Evolutionary conservation across 2,888 invertebrate genomes (phyloP).

Genomic region (Morpho achilles): DNA sequence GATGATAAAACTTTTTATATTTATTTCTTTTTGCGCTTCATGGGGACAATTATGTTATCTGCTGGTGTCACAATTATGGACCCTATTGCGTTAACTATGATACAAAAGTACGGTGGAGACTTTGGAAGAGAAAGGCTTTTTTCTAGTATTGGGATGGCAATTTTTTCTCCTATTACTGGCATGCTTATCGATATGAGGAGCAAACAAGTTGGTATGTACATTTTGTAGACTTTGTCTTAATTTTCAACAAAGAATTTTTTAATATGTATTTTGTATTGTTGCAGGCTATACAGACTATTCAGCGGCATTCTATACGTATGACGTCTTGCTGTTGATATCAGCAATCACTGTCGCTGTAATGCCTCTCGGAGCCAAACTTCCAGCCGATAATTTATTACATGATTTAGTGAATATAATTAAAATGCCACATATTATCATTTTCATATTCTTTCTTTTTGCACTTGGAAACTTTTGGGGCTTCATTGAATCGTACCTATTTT

Average conservation of each 20-base stretch:
- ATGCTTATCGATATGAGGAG: conserved; percentile 86
- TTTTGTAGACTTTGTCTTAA: conserved; percentile 61
- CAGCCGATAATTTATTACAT: conserved; percentile 87
- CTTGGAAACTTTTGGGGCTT: conserved; percentile 94
- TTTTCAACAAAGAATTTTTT: conserved; percentile 53
- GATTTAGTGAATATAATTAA: conserved; percentile 87
- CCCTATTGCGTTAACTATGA: conserved; percentile 91
- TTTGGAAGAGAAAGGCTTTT: conserved; percentile 89
- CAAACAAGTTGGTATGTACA: conserved; percentile 74
- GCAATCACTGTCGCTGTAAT: conserved; percentile 86
- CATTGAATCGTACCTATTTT: conserved; percentile 92
- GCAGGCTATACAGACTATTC: conserved; percentile 90
- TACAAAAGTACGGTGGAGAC: conserved; percentile 90
- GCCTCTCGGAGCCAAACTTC: conserved; percentile 87
- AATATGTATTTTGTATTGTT: conserved; percentile 57
- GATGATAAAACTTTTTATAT: conserved; percentile 89
- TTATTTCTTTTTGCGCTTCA: conserved; percentile 88
- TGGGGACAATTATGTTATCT: conserved; percentile 89
- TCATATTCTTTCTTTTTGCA: conserved; percentile 89
- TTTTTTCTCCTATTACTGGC: conserved; percentile 89
- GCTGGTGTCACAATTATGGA: conserved; percentile 94
- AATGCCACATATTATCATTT: conserved; percentile 88
- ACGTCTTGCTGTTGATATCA: conserved; percentile 84
- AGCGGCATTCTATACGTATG: conserved; percentile 92
- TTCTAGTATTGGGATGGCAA: conserved; percentile 90